Evolutionary conservation across 2,888 invertebrate species (phyloP).

Genomic region (Gerris lacustris): DNA sequence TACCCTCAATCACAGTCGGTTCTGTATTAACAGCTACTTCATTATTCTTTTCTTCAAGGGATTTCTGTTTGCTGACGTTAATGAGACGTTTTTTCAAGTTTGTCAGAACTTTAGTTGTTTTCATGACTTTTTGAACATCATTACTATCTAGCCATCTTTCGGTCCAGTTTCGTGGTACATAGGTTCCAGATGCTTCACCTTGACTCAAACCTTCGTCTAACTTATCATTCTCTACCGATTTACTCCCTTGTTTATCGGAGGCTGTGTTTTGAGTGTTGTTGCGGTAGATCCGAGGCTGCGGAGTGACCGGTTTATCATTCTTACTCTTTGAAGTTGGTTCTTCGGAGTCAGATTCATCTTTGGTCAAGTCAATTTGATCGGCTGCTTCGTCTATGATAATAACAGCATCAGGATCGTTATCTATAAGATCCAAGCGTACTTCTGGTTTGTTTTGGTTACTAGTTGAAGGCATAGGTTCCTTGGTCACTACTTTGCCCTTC

Average conservation of each 20-base stretch:
- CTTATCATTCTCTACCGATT: not conserved
- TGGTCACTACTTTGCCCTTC: conserved; percentile 9
- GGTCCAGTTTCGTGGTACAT: conserved; percentile 20
- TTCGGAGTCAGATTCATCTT: conserved; percentile 12
- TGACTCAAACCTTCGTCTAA: not conserved
- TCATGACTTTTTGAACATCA: conserved; percentile 30
- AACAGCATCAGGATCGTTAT: conserved; percentile 17
- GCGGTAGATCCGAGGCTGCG: not conserved
- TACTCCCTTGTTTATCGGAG: conserved; percentile 4
- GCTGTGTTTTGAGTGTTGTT: too few species aligned
- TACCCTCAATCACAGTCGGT: not conserved
- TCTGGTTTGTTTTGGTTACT: conserved; percentile 14
- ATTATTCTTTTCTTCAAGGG: not conserved
- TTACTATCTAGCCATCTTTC: conserved; percentile 29
- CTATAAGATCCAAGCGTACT: conserved; percentile 9
- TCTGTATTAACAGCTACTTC: not conserved
- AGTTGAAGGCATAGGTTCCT: conserved; percentile 8
- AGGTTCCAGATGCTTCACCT: not conserved
- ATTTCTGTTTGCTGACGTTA: not conserved
- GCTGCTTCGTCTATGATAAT: conserved; percentile 12
- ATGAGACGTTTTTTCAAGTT: conserved; percentile 30
- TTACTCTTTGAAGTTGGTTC: conserved; percentile 4
- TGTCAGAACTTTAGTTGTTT: conserved; percentile 31
- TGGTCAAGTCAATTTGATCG: conserved; percentile 17
- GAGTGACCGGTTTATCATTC: conserved; percentile 9